Percentiles rank a stretch among this genome's conserved stretches.
Evolutionary conservation across 2,113 vertebrate genomes (phyloP).

Genomic region (Urocitellus parryii): DNA sequence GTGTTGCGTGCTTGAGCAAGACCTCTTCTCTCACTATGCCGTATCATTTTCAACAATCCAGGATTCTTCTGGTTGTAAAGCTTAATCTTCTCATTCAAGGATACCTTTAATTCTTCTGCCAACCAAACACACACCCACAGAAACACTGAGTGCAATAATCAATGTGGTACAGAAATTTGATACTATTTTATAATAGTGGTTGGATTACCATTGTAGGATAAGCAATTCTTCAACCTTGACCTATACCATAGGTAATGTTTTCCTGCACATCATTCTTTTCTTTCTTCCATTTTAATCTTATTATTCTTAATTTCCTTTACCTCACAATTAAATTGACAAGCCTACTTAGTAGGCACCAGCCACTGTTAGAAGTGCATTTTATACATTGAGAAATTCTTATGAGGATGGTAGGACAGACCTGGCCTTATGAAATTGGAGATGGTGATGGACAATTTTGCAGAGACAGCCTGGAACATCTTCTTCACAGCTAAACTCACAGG

Average conservation of each 20-base stretch:
- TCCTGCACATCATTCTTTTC: neutral
- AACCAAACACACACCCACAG: neutral
- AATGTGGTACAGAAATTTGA: neutral
- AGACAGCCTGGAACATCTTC: neutral
- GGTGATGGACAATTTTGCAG: neutral
- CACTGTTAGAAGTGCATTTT: neutral
- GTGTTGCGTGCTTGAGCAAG: constrained; percentile 88
- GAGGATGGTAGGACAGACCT: neutral
- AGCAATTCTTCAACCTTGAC: neutral
- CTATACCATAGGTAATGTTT: neutral
- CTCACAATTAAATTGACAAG: neutral
- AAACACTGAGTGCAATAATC: neutral
- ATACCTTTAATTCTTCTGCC: constrained; percentile 76
- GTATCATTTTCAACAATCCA: constrained; percentile 79
- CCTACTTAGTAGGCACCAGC: neutral
- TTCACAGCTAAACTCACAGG: neutral
- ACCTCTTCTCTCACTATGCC: constrained; percentile 85
- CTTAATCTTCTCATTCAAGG: constrained; percentile 74
- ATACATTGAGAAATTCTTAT: neutral
- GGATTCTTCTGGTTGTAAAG: constrained; percentile 70
- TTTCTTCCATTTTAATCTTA: neutral
- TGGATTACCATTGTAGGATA: neutral
- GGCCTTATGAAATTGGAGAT: neutral
- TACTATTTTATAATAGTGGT: neutral
- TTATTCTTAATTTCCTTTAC: neutral